Evolutionary conservation across 2,888 invertebrate species (phyloP).

Genomic region (Corythucha ciliata): DNA sequence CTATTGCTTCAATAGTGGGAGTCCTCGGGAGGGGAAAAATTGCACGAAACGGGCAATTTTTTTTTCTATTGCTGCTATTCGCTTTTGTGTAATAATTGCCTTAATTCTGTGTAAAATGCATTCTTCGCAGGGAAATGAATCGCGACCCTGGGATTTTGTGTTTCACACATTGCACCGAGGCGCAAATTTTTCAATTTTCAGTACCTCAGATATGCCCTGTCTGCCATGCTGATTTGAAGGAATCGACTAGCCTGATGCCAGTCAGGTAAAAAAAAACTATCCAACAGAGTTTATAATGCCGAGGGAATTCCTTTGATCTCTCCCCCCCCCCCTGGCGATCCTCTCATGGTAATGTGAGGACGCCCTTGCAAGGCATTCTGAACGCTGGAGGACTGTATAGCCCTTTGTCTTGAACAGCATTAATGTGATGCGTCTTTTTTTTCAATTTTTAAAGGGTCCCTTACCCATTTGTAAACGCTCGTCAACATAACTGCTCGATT

Average conservation of each 20-base stretch:
- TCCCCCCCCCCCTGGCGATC: neutral
- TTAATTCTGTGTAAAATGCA: neutral
- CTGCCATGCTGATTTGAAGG: constrained; percentile 56
- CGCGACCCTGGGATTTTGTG: constrained; percentile 74
- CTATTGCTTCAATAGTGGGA: neutral
- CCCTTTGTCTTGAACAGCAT: constrained; percentile 1
- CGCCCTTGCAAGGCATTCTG: constrained; percentile 4
- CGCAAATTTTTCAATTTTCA: constrained; percentile 67
- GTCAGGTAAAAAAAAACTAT: constrained; percentile 50
- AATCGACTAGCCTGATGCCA: constrained; percentile 55
- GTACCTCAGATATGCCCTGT: constrained; percentile 70
- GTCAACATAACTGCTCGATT: constrained; percentile 68
- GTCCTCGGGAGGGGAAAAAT: neutral
- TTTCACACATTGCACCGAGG: constrained; percentile 81
- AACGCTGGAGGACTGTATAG: constrained; percentile 4
- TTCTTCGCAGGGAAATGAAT: constrained; percentile 34
- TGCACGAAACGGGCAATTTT: no score
- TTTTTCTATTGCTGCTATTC: no score
- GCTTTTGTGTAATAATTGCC: no score
- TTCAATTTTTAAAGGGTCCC: constrained; percentile 54
- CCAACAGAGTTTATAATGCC: constrained; percentile 1
- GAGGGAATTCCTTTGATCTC: neutral
- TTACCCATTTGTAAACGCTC: constrained; percentile 75
- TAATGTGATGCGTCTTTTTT: constrained; percentile 6
- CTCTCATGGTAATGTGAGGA: no score